Evolutionary conservation across 2,113 vertebrate genomes (phyloP).

Genomic region (Trematomus loennbergii): DNA sequence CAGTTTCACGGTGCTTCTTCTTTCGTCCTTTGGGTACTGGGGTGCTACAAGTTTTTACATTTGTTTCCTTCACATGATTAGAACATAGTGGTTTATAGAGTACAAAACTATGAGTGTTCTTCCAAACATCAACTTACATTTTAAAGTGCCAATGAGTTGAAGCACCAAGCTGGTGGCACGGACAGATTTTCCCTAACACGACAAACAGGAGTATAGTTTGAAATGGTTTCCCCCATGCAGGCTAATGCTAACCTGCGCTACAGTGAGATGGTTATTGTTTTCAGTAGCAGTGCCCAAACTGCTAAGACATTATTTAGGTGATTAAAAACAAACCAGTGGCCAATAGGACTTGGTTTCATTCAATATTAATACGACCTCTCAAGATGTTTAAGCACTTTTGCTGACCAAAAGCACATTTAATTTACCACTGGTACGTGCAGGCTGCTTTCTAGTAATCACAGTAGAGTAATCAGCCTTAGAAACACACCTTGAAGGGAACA

Average conservation of each 20-base stretch:
- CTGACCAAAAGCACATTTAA: slow-evolving; percentile 28
- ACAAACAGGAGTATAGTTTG: slow-evolving; percentile 22
- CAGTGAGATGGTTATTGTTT: slow-evolving; percentile 23
- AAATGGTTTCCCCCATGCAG: slow-evolving; percentile 39
- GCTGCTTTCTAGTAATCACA: slow-evolving; percentile 34
- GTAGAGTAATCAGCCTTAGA: slow-evolving; percentile 7
- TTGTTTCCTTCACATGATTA: slow-evolving; percentile 45
- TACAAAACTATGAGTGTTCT: slow-evolving; percentile 12
- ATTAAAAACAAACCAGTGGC: slow-evolving; percentile 17
- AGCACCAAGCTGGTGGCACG: slow-evolving; percentile 55
- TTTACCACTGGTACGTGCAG: slow-evolving; percentile 15
- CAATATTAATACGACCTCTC: neutral
- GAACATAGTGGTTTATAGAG: slow-evolving; percentile 33
- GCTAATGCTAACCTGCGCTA: slow-evolving; percentile 47
- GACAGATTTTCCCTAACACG: slow-evolving; percentile 29
- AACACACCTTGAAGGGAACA: neutral
- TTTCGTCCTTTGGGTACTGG: slow-evolving; percentile 76
- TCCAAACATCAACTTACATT: slow-evolving; percentile 43
- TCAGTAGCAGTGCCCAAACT: slow-evolving; percentile 29
- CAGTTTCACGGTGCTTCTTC: slow-evolving; percentile 47
- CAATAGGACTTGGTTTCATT: slow-evolving; percentile 9
- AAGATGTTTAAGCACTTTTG: slow-evolving; percentile 9
- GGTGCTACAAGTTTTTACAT: slow-evolving; percentile 12
- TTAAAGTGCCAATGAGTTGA: slow-evolving; percentile 82
- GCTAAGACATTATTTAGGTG: slow-evolving; percentile 22